Evolutionary conservation across 30 jellyfish, hydroid and myxozoan species (phyloP), one percentile per base, ranked within the genome.

Genomic region (Cassiopea xamachana): DNA sequence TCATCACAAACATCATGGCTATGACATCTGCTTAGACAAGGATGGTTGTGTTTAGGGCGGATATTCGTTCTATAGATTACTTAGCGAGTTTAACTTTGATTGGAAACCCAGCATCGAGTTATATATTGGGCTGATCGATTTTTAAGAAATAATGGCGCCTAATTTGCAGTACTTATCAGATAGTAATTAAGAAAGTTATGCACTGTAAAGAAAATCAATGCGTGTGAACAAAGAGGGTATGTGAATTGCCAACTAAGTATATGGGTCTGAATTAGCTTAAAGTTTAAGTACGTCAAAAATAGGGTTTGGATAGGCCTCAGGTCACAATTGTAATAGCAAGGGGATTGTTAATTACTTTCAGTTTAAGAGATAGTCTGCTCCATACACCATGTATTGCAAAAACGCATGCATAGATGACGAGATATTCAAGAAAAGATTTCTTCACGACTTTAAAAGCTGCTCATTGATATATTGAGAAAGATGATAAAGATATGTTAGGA

Each of bases 131-230:
- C 74, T 64, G 27, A 64, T 27, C 15, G 74, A 64, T 64, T 64
- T 64, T 9, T 2, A 7, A 17, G 74, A 64, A 43, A 3, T 71
- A 16, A 71, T 71, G 80, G 80, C 80, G 80, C 80, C 80, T 71
- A 12, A 71, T 27, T 3, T 6, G 39, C 16, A 39, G 10, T 55
- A 12, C 27, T 71, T 71, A 71, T 71, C 55, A 1, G 55, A 71
- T 27, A 18, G 55, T 15, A 19, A 71, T 17, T 7, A 18, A 71
- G 15, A 71, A 2, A 71, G 58, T 71, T 5, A 2, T 71, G 47
- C 74, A 27, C 27, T 64, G 15, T 64, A 14, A 17, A 17, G 15
- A 64, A 64, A 64, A 4, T 9, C 74, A 7, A 64, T 9, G 15
- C 6, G 15, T 64, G 43, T 9, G 74, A 7, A 64, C 74, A 64